phyloP scores from a whole-genome alignment of 2,113 vertebrate genomes.

The Antechinus stuartii region DNA sequence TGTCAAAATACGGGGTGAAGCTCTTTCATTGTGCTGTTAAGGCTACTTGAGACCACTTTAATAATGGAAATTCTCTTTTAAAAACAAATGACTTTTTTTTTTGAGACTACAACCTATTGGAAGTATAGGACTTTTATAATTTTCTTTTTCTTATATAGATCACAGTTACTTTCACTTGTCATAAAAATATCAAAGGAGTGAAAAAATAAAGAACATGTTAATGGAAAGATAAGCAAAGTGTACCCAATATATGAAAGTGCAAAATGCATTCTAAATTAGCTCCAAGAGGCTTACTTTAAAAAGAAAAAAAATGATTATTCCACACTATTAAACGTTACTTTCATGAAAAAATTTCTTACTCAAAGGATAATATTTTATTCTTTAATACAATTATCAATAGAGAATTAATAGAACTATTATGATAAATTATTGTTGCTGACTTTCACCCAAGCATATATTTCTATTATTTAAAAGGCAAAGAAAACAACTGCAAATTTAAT shows the following conservation, averaged over 20 bases:
- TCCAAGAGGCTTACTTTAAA: not conserved
- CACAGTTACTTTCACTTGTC: constrained; percentile 7
- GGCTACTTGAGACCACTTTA: not conserved
- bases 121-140: not conserved
- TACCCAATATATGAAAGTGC: not conserved
- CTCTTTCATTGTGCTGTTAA: not conserved
- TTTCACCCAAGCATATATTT: not conserved
- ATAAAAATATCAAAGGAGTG: constrained; percentile 17
- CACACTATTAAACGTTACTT: constrained; percentile 41
- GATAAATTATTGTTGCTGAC: constrained; percentile 47
- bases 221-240: constrained; percentile 24
- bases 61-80: not conserved
- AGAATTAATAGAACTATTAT: constrained; percentile 21
- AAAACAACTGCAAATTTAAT: constrained; percentile 12
- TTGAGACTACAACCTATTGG: constrained; percentile 8
- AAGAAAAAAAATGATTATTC: constrained; percentile 6
- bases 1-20: not conserved
- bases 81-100: constrained; percentile 43
- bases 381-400: constrained; percentile 5
- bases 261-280: not conserved
- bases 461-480: constrained; percentile 41
- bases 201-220: constrained; percentile 19
- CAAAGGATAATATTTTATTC: constrained; percentile 36
- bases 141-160: not conserved
- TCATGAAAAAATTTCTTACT: constrained; percentile 43